Evolutionary conservation across 2,113 vertebrate genomes (phyloP), one percentile per base, ranked within the genome.

Genomic region (Pseudopodoces humilis): DNA sequence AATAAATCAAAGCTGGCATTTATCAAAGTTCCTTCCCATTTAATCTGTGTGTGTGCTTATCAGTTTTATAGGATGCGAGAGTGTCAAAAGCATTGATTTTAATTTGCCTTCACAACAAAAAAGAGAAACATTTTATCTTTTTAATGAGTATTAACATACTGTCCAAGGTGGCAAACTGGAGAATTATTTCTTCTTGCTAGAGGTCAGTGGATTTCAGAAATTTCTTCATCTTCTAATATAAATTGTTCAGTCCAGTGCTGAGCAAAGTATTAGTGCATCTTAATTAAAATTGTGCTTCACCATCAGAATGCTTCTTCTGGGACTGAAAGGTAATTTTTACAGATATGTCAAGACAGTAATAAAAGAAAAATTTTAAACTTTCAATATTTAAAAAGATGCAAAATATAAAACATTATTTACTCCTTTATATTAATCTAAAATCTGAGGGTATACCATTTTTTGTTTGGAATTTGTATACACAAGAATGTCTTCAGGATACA

Each of bases 1-100:
- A 79, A 79, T 52, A 95, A 94, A 83, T 79, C 53, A 69, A 92
- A 88, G 31, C 37, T 92, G 94, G 67, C 90, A 83, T 88, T 93
- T 83, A 70, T 80, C 10, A 55, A 91, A 91, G 71, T 63, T 33
- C 44, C 13, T 76, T 94, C 50, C 76, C 47, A 46, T 95, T 83
- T 92, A 83, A 85, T 86, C 50, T 88, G 6, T 70, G 62, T 8
- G 1, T 35, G 11, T 50, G 41, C 31, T 85, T 88, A 67, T 31
- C 83, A 88, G 39, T 62, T 94, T 65, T 59, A 58, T 49, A 81
- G 83, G 55, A 47, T 43, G 35, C 0, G 0, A 62, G 65, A 55
- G 69, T 90, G 69, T 90, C 55, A 17, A 80, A 70, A 70, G 59
- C 60, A 88, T 43, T 90, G 78, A 76, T 87, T 94, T 86, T 59